Percentiles rank a stretch among this genome's conserved stretches.
phyloP scores from a whole-genome alignment of 2,888 invertebrate genomes.

The Tenthredo distinguenda region DNA sequence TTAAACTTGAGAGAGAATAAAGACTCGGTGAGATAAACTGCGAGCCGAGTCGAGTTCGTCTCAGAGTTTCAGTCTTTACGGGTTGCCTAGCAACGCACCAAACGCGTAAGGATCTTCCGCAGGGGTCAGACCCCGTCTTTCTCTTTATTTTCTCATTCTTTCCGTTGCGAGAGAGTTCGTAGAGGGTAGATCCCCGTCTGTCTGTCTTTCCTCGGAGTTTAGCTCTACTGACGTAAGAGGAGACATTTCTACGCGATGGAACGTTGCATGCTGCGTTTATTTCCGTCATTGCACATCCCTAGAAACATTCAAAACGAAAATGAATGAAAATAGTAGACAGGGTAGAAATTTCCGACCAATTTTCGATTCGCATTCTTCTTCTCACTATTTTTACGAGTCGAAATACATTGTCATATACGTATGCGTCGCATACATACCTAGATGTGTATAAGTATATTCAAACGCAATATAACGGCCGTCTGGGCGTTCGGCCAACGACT shows the following conservation, averaged over 20 bases:
- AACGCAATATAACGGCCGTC: neutral
- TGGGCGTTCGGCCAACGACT: conserved; percentile 43
- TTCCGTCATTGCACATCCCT: too few relatives aligned
- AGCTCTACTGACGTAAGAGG: too few relatives aligned
- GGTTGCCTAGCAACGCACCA: conserved; percentile 70
- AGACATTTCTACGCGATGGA: too few relatives aligned
- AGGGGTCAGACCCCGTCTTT: conserved; percentile 59
- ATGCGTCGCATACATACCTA: neutral
- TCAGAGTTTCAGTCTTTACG: conserved; percentile 56
- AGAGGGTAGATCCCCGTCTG: neutral
- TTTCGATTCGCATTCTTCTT: neutral
- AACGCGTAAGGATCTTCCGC: conserved; percentile 52
- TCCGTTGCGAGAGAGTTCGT: neutral
- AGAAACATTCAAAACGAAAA: too few relatives aligned
- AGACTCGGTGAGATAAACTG: neutral
- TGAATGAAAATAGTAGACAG: too few relatives aligned
- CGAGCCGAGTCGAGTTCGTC: neutral
- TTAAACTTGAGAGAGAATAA: neutral
- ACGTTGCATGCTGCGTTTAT: too few relatives aligned
- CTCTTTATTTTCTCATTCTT: neutral
- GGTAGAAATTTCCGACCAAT: too few relatives aligned
- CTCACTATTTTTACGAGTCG: neutral
- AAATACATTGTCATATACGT: neutral
- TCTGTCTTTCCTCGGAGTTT: neutral
- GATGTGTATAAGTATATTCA: neutral